Base-by-base conservation (phyloP, 2,888 invertebrate genomes). In the Lucinisca nassula region DNA sequence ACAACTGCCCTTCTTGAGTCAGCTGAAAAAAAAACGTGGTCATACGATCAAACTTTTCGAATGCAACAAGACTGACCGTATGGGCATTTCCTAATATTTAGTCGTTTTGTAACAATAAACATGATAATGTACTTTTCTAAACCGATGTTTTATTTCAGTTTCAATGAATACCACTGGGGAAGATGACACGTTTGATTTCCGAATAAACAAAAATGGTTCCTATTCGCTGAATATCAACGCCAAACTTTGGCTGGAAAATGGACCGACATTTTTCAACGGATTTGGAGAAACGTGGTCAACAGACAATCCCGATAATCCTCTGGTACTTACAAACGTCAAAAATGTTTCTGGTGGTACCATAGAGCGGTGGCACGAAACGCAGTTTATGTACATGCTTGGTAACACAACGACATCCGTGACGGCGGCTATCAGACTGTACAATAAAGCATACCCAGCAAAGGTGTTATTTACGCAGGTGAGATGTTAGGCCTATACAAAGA, bases 231-330 rank as follows among this genome's bases (percentile, higher is more conserved):
- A 55, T 10, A 78, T 92, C 24, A 79, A 84, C 51, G 80, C 72
- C 4, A 76, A 78, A 30, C 58, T 76, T 21, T 92, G 90, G 89
- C 74, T 92, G 30, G 77, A 55, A 24, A 90, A 84, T 61, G 90
- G 84, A 0, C 85, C 87, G 3, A 78, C 83, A 17, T 92, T 90
- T 70, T 88, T 92, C 83, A 89, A 85, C 55, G 89, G 67, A 0
- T 82, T 87, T 51, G 90, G 87, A 12, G 61, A 79, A 30, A 87
- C 67, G 27, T 92, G 79, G 79, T 79, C 84, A 0, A 61, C 79
- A 27, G 85, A 82, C 14, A 79, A 81, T 37, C 51, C 72, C 10
- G 76, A 75, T 17, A 3, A 35, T 4, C 32, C 35, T 32, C 67
- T 83, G 74, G 32, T 73, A n/a, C 27, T 51, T 27, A 38, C 1